Conservation (phyloP, 2,113 vertebrate genomes). For the Dermatemys mawii region DNA sequence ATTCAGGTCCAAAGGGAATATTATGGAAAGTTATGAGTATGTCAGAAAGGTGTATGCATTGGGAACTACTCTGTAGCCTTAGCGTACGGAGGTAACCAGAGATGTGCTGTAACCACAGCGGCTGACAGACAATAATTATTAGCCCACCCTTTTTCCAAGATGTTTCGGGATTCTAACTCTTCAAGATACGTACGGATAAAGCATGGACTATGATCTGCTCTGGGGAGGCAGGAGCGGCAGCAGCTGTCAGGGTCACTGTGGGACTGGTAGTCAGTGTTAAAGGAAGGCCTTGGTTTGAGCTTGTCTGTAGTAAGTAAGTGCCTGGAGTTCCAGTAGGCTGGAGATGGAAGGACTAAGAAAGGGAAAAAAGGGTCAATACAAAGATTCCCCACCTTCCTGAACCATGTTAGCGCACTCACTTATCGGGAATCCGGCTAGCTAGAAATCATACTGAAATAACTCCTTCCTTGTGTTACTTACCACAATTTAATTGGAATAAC, state of each 20-base stretch:
- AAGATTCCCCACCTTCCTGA: neutral
- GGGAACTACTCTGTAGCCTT: neutral
- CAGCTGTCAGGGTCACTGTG: slow-evolving; percentile 89
- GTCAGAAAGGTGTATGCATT: neutral
- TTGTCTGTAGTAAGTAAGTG: slow-evolving; percentile 94
- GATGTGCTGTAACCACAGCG: too few relatives aligned
- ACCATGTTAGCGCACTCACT: neutral
- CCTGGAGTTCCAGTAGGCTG: slow-evolving; percentile 96
- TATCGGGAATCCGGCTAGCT: neutral
- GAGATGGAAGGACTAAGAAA: slow-evolving; percentile 92
- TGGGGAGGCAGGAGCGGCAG: slow-evolving; percentile 89
- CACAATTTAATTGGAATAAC: neutral
- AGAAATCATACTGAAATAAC: neutral
- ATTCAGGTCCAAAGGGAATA: neutral
- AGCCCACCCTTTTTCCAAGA: neutral
- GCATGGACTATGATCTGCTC: slow-evolving; percentile 98
- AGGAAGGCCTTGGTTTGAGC: slow-evolving; percentile 92
- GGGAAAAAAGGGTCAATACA: neutral
- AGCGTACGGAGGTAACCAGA: too few relatives aligned
- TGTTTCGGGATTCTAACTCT: neutral
- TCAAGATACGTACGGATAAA: slow-evolving; percentile 84
- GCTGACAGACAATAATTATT: neutral
- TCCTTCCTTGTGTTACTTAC: neutral
- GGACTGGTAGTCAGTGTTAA: slow-evolving; percentile 87
- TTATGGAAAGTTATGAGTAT: neutral